A percentile compares a stretch with the other conserved stretches of the same genome.
phyloP scores from a whole-genome alignment of 30 jellyfish, hydroid and myxozoan genomes.

The Hydractinia symbiolongicarpus region DNA sequence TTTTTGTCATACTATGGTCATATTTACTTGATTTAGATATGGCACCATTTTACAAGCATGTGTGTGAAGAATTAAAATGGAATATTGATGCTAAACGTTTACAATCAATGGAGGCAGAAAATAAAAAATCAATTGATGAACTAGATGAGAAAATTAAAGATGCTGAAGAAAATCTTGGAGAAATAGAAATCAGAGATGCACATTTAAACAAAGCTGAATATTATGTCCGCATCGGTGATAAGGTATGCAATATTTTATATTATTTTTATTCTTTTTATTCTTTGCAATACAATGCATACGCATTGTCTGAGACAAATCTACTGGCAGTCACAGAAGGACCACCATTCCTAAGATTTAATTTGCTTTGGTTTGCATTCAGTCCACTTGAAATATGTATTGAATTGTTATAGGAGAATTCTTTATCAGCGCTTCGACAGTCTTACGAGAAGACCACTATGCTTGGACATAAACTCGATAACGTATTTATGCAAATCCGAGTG shows the following conservation, averaged over 20 bases:
- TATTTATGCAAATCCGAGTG: slow-evolving; percentile 76
- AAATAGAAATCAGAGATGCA: slow-evolving; percentile 81
- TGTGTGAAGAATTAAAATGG: slow-evolving; percentile 67
- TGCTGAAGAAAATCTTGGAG: slow-evolving; percentile 93
- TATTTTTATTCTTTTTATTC: too few species aligned
- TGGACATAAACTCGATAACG: slow-evolving; percentile 84
- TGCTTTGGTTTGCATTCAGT: too few species aligned
- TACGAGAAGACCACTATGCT: slow-evolving; percentile 87
- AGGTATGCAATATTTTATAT: slow-evolving; percentile 35
- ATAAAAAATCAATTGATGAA: slow-evolving; percentile 36
- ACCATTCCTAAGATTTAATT: background rate
- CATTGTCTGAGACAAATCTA: background rate
- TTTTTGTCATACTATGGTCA: background rate
- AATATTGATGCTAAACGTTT: slow-evolving; percentile 43
- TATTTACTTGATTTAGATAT: slow-evolving; percentile 37
- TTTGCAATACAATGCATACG: too few species aligned
- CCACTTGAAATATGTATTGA: too few species aligned
- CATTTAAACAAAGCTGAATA: slow-evolving; percentile 76
- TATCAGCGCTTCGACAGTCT: slow-evolving; percentile 65
- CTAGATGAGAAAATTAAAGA: slow-evolving; percentile 87
- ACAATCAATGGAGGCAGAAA: slow-evolving; percentile 59
- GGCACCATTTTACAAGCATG: slow-evolving; percentile 77
- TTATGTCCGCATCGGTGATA: slow-evolving; percentile 73
- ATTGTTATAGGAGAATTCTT: slow-evolving; percentile 62
- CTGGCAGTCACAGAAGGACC: too few species aligned